Conservation (phyloP, 1,140 invertebrate genomes). For the Cyrtorhinus lividipennis region DNA sequence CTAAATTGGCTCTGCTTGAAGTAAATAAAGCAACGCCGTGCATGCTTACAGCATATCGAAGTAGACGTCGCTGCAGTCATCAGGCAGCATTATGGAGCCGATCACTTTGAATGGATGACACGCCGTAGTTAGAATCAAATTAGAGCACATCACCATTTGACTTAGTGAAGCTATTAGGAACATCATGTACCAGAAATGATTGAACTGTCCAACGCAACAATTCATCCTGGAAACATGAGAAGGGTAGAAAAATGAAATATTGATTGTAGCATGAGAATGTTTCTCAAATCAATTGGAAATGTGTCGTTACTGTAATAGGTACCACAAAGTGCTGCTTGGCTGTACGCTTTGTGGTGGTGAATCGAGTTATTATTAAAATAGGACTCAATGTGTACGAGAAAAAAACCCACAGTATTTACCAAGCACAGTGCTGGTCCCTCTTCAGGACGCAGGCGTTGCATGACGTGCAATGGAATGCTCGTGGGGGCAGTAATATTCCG, state of each 20-base stretch:
- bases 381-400: too few relatives aligned
- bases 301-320: neutral
- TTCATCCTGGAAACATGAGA: conserved; percentile 42
- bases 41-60: conserved; percentile 25
- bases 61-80: conserved; percentile 45
- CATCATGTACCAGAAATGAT: conserved; percentile 43
- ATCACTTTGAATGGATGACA: conserved; percentile 51
- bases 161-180: conserved; percentile 41
- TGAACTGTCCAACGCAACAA: conserved; percentile 50
- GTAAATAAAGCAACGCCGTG: neutral
- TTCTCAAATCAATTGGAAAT: too few relatives aligned
- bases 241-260: too few relatives aligned
- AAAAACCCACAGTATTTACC: too few relatives aligned
- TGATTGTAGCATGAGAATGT: too few relatives aligned
- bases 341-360: too few relatives aligned
- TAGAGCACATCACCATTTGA: conserved; percentile 47
- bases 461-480: conserved; percentile 29
- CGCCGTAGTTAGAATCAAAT: conserved; percentile 51
- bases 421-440: conserved; percentile 36
- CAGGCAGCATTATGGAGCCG: conserved; percentile 45
- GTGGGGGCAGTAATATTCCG: conserved; percentile 24
- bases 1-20: neutral
- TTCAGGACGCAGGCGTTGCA: conserved; percentile 33
- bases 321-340: conserved; percentile 14
- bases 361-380: too few relatives aligned